phyloP scores from a whole-genome alignment of 2,113 vertebrate species.

The Chionis minor region DNA sequence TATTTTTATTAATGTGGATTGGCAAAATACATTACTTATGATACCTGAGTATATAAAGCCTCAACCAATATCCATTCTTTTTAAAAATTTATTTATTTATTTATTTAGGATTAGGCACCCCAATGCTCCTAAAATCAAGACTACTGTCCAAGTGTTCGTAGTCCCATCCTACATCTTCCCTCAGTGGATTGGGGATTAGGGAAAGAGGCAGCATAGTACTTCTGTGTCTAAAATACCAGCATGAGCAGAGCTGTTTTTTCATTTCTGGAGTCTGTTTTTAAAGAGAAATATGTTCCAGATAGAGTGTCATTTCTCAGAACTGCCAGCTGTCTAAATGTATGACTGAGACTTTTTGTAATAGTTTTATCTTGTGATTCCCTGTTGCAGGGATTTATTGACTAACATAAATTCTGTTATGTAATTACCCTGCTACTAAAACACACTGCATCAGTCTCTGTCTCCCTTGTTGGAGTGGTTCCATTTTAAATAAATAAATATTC shows the following conservation, averaged over 20 bases:
- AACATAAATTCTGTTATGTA: conserved; percentile 60
- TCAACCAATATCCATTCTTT: neutral
- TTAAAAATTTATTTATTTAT: no score
- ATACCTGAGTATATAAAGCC: neutral
- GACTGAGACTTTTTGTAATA: conserved; percentile 37
- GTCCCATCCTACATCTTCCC: neutral
- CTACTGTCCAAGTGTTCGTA: neutral
- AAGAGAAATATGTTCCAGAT: neutral
- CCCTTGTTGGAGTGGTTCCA: conserved; percentile 19
- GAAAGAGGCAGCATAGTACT: neutral
- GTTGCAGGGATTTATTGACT: conserved; percentile 49
- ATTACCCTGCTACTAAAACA: conserved; percentile 45
- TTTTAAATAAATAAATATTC: conserved; percentile 64
- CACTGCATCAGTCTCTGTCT: conserved; percentile 30
- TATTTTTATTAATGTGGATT: neutral
- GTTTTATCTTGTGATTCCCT: conserved; percentile 55
- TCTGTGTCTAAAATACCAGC: neutral
- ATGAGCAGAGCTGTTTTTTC: neutral
- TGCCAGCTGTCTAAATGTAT: conserved; percentile 14
- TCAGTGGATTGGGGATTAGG: neutral
- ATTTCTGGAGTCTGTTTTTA: neutral
- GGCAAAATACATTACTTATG: neutral
- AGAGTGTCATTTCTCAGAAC: neutral
- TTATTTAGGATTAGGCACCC: neutral
- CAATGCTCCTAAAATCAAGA: neutral